phyloP scores from a whole-genome alignment of 2,113 vertebrate species.

The Chaetops frenatus region DNA sequence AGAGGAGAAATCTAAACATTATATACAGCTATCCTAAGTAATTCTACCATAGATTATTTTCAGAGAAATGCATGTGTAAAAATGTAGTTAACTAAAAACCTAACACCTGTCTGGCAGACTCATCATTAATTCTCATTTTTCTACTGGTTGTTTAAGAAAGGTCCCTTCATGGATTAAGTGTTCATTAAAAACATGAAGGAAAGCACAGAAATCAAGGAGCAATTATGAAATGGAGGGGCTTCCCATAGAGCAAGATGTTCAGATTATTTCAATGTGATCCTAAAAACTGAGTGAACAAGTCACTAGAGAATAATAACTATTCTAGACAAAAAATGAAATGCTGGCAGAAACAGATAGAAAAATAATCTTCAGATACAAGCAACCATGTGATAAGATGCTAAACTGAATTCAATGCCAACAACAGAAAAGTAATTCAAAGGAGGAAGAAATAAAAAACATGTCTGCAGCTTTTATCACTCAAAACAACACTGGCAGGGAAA shows the following conservation, averaged over 20 bases:
- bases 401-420: background rate
- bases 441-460: background rate
- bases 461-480: background rate
- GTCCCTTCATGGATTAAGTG: background rate
- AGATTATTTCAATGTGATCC: background rate
- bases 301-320: background rate
- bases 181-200: background rate
- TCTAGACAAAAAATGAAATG: background rate
- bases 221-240: background rate
- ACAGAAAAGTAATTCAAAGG: background rate
- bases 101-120: background rate
- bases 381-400: background rate
- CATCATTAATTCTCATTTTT: background rate
- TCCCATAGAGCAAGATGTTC: background rate
- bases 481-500: background rate
- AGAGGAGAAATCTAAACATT: background rate
- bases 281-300: background rate
- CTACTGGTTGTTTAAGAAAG: background rate
- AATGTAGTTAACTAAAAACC: background rate
- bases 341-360: background rate
- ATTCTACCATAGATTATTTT: background rate
- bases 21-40: background rate
- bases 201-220: background rate
- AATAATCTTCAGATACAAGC: background rate
- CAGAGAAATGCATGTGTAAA: accelerated